phyloP scores from a whole-genome alignment of 2,888 invertebrate species.

The Pachliopta kotzebuea region DNA sequence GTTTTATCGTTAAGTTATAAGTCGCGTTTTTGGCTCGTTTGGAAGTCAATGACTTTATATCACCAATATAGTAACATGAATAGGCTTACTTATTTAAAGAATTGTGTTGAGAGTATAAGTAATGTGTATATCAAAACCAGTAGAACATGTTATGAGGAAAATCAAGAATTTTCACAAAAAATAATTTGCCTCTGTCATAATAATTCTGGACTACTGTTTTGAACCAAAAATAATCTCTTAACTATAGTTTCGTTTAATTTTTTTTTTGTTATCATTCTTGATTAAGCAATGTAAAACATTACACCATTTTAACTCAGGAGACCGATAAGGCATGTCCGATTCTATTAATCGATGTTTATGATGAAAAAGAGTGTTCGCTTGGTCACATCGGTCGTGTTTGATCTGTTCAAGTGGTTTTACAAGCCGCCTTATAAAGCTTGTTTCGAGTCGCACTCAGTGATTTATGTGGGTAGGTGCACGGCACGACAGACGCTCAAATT shows the following conservation, averaged over 20 bases:
- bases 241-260: not conserved
- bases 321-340: constrained; percentile 16
- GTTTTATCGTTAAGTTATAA: constrained; percentile 3
- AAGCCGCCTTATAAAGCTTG: constrained; percentile 26
- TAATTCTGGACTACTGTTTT: too few relatives aligned
- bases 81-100: not conserved
- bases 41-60: constrained; percentile 1
- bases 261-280: not conserved
- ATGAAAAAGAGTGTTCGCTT: constrained; percentile 16
- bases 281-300: constrained; percentile 1
- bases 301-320: not conserved
- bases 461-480: constrained; percentile 30
- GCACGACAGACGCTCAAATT: constrained; percentile 34
- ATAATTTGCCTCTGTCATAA: too few relatives aligned
- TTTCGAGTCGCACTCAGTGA: constrained; percentile 26
- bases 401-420: constrained; percentile 21
- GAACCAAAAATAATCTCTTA: not conserved
- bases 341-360: constrained; percentile 7
- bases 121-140: too few relatives aligned
- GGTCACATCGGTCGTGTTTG: constrained; percentile 25
- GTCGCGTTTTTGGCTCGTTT: not conserved
- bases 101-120: not conserved
- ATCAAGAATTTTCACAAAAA: too few relatives aligned
- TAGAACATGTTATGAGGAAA: too few relatives aligned
- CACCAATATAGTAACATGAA: not conserved